Evolutionary conservation across 2,797 vertebrate genomes (phyloP).

Genomic region (Rhinophrynus dorsalis): DNA sequence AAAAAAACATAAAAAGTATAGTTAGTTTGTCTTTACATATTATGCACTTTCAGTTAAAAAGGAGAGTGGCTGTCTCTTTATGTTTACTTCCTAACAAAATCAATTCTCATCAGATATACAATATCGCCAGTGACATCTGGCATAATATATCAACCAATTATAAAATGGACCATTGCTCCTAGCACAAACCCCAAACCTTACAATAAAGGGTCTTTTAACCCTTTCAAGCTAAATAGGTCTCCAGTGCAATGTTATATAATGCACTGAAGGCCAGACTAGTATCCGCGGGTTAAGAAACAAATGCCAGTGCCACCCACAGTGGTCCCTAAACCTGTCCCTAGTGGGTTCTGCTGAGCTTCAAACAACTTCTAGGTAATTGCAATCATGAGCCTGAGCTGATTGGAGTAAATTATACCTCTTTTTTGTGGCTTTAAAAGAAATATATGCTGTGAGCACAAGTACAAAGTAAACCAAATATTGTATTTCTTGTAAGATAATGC

Average conservation of each 20-base stretch:
- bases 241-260: no score
- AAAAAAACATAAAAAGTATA: no score
- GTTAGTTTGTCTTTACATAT: no score
- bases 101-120: slow-evolving; percentile 62
- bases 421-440: slow-evolving; percentile 54
- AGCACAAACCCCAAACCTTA: slow-evolving; percentile 82
- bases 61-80: no score
- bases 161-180: slow-evolving; percentile 87
- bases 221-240: no score
- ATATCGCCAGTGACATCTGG: slow-evolving; percentile 71
- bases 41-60: no score
- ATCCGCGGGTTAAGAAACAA: slow-evolving; percentile 75
- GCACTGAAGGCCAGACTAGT: no score
- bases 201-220: slow-evolving; percentile 78
- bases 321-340: slow-evolving; percentile 69
- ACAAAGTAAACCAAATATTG: slow-evolving; percentile 53
- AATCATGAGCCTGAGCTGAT: slow-evolving; percentile 88
- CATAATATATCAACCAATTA: slow-evolving; percentile 81
- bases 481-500: slow-evolving; percentile 32
- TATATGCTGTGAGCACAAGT: slow-evolving; percentile 36
- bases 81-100: slow-evolving; percentile 54
- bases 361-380: slow-evolving; percentile 86
- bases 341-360: slow-evolving; percentile 72
- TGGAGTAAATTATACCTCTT: slow-evolving; percentile 92
- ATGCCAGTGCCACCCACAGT: slow-evolving; percentile 77